These are phyloP conservation scores for Lutraria lutraria DNA, from an alignment of 2,888 invertebrate genomes.

Conservation along the genomic window DNA sequence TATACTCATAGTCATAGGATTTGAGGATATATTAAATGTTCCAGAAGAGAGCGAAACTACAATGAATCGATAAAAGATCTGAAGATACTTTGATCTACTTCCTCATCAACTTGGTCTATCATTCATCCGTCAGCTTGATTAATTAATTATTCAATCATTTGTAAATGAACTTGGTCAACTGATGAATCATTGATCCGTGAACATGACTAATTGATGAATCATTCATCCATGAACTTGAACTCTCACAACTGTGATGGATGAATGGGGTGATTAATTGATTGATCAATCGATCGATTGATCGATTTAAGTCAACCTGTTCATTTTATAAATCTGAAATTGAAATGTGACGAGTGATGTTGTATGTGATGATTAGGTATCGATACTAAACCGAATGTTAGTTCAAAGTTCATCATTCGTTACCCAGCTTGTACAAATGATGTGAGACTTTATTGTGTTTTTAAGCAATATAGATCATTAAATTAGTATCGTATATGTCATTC, in stretches of 20 bases:
- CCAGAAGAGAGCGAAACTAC: slow-evolving; percentile 87
- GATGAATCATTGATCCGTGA: no score
- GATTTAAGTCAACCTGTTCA: neutral
- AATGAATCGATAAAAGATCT: slow-evolving; percentile 91
- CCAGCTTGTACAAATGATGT: neutral
- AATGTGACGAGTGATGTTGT: neutral
- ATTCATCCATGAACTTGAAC: no score
- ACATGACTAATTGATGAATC: no score
- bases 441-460: neutral
- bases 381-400: neutral
- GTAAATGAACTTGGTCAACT: no score
- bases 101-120: neutral
- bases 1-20: no score
- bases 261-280: neutral
- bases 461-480: neutral
- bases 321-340: neutral
- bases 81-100: slow-evolving; percentile 88
- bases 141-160: no score
- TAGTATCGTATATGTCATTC: slow-evolving; percentile 6
- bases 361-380: neutral
- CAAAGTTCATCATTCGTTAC: neutral
- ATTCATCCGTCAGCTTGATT: neutral
- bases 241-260: no score
- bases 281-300: neutral
- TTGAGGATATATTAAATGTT: slow-evolving; percentile 85